Percentiles rank a stretch among this genome's conserved stretches.
These are phyloP conservation scores for Rhagophthalmus giganteus DNA, from an alignment of 2,888 invertebrate genomes.

Conservation along the genomic window DNA sequence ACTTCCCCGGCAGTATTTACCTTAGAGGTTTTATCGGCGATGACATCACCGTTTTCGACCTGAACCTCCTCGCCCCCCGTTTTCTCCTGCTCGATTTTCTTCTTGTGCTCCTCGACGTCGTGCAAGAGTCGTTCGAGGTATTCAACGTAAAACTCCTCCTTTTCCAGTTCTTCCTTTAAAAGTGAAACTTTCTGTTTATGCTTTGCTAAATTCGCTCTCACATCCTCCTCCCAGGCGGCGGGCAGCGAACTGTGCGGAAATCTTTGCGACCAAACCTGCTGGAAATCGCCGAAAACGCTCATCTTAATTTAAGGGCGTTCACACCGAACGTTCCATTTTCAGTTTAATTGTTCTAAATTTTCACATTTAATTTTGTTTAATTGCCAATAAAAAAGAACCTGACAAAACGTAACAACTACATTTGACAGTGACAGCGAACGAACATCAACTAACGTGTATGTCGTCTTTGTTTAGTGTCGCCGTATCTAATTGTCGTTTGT, in stretches of 20 bases:
- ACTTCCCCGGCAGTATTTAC: too few relatives aligned
- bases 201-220: constrained; percentile 84
- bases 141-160: constrained; percentile 88
- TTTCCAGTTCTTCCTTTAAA: constrained; percentile 82
- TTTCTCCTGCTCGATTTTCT: constrained; percentile 55
- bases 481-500: neutral
- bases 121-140: constrained; percentile 82
- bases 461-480: neutral
- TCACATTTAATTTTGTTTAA: constrained; percentile 13
- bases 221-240: constrained; percentile 92
- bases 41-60: constrained; percentile 33
- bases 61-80: constrained; percentile 35
- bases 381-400: constrained; percentile 19
- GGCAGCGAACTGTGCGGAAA: constrained; percentile 89
- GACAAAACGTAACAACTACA: constrained; percentile 22
- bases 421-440: constrained; percentile 20
- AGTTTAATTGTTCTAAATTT: constrained; percentile 4
- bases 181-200: constrained; percentile 85
- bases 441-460: neutral
- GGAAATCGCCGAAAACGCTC: constrained; percentile 91
- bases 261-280: constrained; percentile 88
- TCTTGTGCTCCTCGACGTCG: constrained; percentile 83
- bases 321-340: constrained; percentile 8
- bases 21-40: constrained; percentile 39
- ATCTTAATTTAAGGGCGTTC: constrained; percentile 49